A percentile compares a stretch with the other conserved stretches of the same genome.
phyloP scores from a whole-genome alignment of 2,113 vertebrate genomes.

The Riparia riparia region DNA sequence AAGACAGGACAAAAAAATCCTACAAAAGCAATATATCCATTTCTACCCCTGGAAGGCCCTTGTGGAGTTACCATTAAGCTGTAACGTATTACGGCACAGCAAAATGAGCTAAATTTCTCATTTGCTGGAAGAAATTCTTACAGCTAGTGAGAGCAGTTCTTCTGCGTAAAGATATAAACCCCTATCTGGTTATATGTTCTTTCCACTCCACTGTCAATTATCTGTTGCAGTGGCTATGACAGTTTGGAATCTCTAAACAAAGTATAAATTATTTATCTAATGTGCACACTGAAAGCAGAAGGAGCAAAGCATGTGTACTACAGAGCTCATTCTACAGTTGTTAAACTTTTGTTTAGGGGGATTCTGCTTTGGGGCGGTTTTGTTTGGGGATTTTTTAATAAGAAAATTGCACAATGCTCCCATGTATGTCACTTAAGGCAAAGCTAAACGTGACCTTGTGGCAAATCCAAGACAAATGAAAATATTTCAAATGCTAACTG shows the following conservation, averaged over 20 bases:
- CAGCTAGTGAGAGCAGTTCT: not conserved
- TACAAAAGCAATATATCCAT: not conserved
- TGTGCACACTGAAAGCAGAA: not conserved
- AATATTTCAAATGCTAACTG: not conserved
- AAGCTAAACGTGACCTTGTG: not conserved
- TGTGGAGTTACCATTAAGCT: not conserved
- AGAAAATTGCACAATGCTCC: not conserved
- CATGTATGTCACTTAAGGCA: not conserved
- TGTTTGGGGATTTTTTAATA: not conserved
- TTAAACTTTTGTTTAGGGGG: not conserved
- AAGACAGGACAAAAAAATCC: not conserved
- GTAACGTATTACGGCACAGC: not conserved
- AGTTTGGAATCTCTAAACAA: not conserved
- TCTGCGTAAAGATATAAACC: not conserved
- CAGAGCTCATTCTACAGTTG: not conserved
- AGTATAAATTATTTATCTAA: not conserved
- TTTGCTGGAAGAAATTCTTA: not conserved
- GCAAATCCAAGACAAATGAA: not conserved
- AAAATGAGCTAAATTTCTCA: not conserved
- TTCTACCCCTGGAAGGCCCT: not conserved
- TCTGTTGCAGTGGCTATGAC: not conserved
- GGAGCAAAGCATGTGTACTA: not conserved
- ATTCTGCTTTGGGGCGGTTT: not conserved
- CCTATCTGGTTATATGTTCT: not conserved
- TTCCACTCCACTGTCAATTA: not conserved